A percentile compares a stretch with the other conserved stretches of the same genome.
Evolutionary conservation across 1,140 invertebrate genomes (phyloP).

Genomic region (Paralvinella palmiformis): DNA sequence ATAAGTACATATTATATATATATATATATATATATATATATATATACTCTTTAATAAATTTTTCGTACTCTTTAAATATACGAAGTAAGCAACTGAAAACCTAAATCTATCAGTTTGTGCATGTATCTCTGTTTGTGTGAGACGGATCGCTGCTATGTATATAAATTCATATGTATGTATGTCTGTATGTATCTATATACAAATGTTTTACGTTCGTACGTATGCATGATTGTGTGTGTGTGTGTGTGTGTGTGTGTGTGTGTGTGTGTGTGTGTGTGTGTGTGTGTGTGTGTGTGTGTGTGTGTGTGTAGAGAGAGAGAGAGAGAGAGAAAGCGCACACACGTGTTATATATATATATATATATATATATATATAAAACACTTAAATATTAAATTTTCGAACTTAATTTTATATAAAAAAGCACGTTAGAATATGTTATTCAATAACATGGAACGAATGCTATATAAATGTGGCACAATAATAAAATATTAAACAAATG

Average conservation of each 20-base stretch:
- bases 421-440: no score
- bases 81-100: no score
- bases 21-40: no score
- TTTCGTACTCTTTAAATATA: no score
- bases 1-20: no score
- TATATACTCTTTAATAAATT: no score
- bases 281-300: conserved; percentile 7
- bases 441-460: no score
- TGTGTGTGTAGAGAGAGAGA: background rate
- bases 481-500: no score
- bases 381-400: background rate
- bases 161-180: conserved; percentile 1
- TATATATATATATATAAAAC: background rate
- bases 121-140: background rate
- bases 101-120: background rate
- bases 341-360: background rate
- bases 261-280: conserved; percentile 7
- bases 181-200: background rate
- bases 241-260: conserved; percentile 11
- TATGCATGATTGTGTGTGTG: conserved; percentile 4
- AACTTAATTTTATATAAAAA: no score
- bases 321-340: background rate
- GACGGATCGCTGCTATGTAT: background rate
- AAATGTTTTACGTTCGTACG: background rate
- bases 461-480: no score